Evolutionary conservation across 2,888 invertebrate genomes (phyloP).

Genomic region (Leucoptera coffeella): DNA sequence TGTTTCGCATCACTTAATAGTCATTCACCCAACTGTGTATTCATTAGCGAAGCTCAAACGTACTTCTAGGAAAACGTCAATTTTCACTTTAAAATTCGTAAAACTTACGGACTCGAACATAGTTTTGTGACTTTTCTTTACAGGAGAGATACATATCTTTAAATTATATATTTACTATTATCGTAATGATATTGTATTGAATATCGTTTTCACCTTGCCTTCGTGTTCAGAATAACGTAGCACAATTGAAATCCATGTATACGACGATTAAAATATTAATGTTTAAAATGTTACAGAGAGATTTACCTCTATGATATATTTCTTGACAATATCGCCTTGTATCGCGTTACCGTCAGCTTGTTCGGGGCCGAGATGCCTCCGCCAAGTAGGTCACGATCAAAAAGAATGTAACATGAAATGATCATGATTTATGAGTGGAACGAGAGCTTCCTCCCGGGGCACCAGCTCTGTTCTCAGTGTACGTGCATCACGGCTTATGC

Average conservation of each 20-base stretch:
- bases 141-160: constrained; percentile 49
- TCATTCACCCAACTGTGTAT: too few relatives aligned
- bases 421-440: too few relatives aligned
- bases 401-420: too few relatives aligned
- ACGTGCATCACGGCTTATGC: too few relatives aligned
- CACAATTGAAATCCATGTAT: constrained; percentile 53
- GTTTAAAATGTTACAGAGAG: constrained; percentile 49
- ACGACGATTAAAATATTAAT: constrained; percentile 33
- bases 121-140: constrained; percentile 28
- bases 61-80: constrained; percentile 40
- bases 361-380: too few relatives aligned
- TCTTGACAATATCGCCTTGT: constrained; percentile 35
- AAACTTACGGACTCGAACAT: constrained; percentile 9
- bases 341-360: constrained; percentile 24
- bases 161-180: constrained; percentile 31
- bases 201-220: constrained; percentile 46
- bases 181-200: constrained; percentile 17
- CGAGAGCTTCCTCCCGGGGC: too few relatives aligned
- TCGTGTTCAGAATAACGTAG: constrained; percentile 43
- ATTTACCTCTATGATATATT: constrained; percentile 45
- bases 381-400: too few relatives aligned
- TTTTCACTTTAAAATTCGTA: constrained; percentile 11
- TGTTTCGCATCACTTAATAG: too few relatives aligned
- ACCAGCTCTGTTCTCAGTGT: too few relatives aligned
- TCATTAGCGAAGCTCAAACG: constrained; percentile 41